phyloP scores from a whole-genome alignment of 2,797 vertebrate species.

The Catamblyrhynchus diadema region DNA sequence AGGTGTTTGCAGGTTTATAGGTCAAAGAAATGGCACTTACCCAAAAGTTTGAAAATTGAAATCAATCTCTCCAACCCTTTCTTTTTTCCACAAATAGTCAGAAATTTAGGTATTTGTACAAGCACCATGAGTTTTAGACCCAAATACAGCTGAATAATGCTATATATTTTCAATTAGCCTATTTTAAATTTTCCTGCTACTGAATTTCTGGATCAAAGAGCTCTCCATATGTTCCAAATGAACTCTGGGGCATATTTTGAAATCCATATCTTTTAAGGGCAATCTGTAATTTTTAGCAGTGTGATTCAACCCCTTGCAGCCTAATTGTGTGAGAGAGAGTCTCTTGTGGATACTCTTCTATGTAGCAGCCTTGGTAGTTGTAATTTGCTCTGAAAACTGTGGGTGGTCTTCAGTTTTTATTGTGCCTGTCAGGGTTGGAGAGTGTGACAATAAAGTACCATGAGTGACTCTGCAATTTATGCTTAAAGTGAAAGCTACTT shows the following conservation, averaged over 20 bases:
- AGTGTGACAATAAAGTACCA: background rate
- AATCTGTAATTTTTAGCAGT: background rate
- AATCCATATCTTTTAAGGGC: background rate
- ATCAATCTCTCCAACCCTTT: background rate
- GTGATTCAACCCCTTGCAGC: background rate
- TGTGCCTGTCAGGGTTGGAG: background rate
- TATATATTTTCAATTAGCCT: background rate
- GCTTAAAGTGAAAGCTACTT: background rate
- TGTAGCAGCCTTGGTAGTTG: background rate
- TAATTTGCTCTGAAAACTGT: background rate
- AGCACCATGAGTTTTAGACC: fast-evolving
- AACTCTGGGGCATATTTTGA: background rate
- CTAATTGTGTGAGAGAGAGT: background rate
- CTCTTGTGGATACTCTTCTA: background rate
- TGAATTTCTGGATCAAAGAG: background rate
- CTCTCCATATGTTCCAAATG: background rate
- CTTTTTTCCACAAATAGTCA: background rate
- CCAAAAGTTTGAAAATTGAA: background rate
- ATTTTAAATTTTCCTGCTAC: background rate
- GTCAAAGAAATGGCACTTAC: background rate
- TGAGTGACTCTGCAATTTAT: fast-evolving
- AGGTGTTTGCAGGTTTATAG: background rate
- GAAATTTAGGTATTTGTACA: background rate
- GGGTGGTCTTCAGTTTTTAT: slow-evolving; percentile 4
- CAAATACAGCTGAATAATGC: background rate